Evolutionary conservation across 2,888 invertebrate species (phyloP).

Genomic region (Coremacera marginata): DNA sequence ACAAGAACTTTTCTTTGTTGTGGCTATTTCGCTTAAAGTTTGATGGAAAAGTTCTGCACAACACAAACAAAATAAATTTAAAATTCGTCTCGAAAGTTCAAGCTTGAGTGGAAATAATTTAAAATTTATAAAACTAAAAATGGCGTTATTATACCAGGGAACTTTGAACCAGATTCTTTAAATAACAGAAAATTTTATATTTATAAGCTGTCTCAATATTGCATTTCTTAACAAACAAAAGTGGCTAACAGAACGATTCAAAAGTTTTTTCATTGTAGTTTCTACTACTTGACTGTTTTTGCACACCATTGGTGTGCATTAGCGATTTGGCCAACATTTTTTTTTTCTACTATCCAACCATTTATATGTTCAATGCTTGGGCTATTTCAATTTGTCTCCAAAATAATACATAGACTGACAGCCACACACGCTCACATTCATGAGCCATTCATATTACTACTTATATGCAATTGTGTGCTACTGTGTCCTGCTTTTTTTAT

Average conservation of each 20-base stretch:
- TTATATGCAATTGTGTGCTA: conserved; percentile 23
- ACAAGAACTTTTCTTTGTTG: not conserved
- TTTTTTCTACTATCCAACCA: not conserved
- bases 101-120: not conserved
- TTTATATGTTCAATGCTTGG: conserved; percentile 11
- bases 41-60: not conserved
- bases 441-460: not conserved
- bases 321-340: not conserved
- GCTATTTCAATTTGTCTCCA: conserved; percentile 41
- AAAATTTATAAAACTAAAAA: too few relatives aligned
- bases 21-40: not conserved
- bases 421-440: not conserved
- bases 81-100: conserved; percentile 6
- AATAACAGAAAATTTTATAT: too few relatives aligned
- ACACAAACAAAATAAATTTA: not conserved
- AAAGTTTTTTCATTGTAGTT: not conserved
- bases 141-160: too few relatives aligned
- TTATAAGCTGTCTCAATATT: too few relatives aligned
- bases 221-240: not conserved
- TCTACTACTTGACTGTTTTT: not conserved
- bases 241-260: not conserved
- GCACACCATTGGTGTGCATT: not conserved
- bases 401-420: not conserved
- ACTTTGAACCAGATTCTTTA: too few relatives aligned
- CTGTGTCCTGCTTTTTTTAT: conserved; percentile 32